Base-by-base conservation (phyloP, 2,113 vertebrate species). In the Sarotherodon lohbergeri region DNA sequence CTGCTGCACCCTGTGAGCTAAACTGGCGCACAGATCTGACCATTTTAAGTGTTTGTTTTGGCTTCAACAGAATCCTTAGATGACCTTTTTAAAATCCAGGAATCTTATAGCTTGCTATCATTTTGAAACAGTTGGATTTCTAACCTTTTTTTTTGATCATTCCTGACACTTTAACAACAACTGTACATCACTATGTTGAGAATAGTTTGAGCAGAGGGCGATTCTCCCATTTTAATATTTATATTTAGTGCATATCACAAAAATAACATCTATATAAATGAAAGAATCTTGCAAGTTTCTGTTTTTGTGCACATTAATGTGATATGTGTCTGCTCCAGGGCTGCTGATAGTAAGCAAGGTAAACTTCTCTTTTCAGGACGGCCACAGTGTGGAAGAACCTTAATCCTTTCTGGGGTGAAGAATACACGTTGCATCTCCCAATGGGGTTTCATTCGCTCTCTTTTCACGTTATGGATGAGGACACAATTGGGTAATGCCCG, bases 331-430 rank as follows among this genome's bases (percentile, higher is more conserved):
- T 81, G 41, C 63, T 7, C 36, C 12, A 71, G 12, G 27, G 81
- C 32, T 85, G 27, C 9, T 41, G 6, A 66, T 55, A 59, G 17
- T 19, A 56, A 50, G 55, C 43, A 54, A 36, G n/a, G 48, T 24
- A 27, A 85, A 81, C 16, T 6, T 87, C 5, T 36, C 1, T 80
- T 85, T 84, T 5, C 92, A 98, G 98, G 93, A 98, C 97, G 0
- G 97, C 98, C 3, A 98, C 97, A 0, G 95, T 98, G 46, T 98
- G 98, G 98, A 97, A 97, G 92, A 98, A 97, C 91, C 96, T 98
- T 76, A 98, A 97, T 79, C 98, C 98, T 16, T 99, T 99, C 90
- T 99, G 98, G 98, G 98, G 97, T 0, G 98, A 99, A 83, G 98
- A 99, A 86, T 98, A 97, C 94, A 98, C 97, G 0, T 94, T 99